phyloP scores from a whole-genome alignment of 2,888 invertebrate genomes.

The Nephrocerus scutellatus region DNA sequence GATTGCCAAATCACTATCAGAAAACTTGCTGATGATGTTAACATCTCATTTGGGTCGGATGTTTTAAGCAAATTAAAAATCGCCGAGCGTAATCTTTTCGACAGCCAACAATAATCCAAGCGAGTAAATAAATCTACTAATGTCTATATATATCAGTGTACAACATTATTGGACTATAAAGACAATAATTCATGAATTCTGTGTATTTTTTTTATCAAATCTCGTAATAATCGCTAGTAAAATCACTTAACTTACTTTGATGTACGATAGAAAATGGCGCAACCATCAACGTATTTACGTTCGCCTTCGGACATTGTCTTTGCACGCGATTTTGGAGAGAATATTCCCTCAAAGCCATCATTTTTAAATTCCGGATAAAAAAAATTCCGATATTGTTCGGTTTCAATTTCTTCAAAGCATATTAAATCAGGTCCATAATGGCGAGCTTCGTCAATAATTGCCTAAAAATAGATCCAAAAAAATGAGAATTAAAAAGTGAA shows the following conservation, averaged over 20 bases:
- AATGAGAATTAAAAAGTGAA: neutral
- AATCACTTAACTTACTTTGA: slow-evolving; percentile 75
- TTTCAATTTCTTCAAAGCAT: slow-evolving; percentile 94
- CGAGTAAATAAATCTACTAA: neutral
- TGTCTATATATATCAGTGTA: neutral
- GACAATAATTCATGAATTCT: neutral
- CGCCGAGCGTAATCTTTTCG: no score
- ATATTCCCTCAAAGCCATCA: slow-evolving; percentile 91
- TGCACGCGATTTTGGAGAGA: slow-evolving; percentile 95
- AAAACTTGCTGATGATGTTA: no score
- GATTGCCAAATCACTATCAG: no score
- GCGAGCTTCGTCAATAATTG: slow-evolving; percentile 92
- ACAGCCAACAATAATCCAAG: no score
- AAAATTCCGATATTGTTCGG: slow-evolving; percentile 96
- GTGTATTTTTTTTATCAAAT: neutral
- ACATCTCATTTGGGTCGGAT: no score
- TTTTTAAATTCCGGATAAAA: slow-evolving; percentile 90
- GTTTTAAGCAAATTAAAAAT: no score
- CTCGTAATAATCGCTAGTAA: neutral
- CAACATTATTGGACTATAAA: neutral
- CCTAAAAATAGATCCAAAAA: slow-evolving; percentile 22
- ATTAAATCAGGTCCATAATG: slow-evolving; percentile 97
- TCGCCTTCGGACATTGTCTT: slow-evolving; percentile 98
- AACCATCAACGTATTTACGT: slow-evolving; percentile 96
- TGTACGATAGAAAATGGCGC: slow-evolving; percentile 95